Percentiles rank a stretch among this genome's conserved stretches.
phyloP scores from a whole-genome alignment of 1,140 invertebrate species.

The Nasonia vitripennis region DNA sequence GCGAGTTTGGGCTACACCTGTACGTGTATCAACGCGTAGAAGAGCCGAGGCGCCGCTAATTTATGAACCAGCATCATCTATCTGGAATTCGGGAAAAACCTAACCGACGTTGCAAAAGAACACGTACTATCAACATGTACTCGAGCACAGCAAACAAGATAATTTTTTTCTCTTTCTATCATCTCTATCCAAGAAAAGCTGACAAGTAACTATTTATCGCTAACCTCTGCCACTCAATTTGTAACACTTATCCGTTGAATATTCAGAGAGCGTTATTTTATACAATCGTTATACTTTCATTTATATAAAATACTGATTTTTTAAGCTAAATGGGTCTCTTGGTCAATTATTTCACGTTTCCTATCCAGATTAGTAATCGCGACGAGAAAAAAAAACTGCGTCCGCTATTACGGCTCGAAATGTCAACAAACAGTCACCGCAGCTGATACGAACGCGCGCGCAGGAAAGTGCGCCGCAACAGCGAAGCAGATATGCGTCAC shows the following conservation, averaged over 20 bases:
- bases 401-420: too few species aligned
- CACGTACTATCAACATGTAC: neutral
- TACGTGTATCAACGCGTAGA: slow-evolving; percentile 23
- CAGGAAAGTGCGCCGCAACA: too few species aligned
- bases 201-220: neutral
- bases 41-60: neutral
- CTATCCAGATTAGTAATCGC: too few species aligned
- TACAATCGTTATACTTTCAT: neutral
- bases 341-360: too few species aligned
- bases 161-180: neutral
- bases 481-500: too few species aligned
- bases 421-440: too few species aligned
- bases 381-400: too few species aligned
- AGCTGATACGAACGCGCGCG: too few species aligned
- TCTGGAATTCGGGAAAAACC: neutral
- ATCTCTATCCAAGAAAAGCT: neutral
- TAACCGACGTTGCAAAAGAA: neutral
- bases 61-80: neutral
- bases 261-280: neutral
- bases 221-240: neutral
- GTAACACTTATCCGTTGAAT: neutral
- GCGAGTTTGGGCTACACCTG: slow-evolving; percentile 39
- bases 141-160: neutral
- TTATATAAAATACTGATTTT: neutral
- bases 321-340: too few species aligned